Percentiles rank a stretch among this genome's conserved stretches.
These are phyloP conservation scores for Radopholus similis DNA, from an alignment of 1,140 invertebrate species.

Conservation along the genomic window DNA sequence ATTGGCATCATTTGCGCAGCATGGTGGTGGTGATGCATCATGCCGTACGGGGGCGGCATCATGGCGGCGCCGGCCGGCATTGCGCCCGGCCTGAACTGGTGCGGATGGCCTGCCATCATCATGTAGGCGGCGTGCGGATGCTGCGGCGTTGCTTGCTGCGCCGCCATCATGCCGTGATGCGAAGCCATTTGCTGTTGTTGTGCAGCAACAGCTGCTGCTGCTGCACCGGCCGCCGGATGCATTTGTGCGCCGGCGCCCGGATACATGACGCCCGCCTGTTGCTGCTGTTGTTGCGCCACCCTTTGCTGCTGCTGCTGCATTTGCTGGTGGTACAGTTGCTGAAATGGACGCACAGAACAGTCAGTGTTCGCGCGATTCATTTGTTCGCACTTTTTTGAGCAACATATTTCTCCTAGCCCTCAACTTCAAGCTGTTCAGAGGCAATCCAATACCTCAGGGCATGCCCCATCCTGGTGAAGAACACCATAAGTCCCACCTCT, in stretches of 20 bases:
- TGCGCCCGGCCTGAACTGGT: conserved; percentile 5
- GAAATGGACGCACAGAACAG: too few relatives aligned
- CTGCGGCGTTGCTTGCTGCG: not conserved
- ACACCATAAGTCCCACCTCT: too few relatives aligned
- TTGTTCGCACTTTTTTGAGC: not conserved
- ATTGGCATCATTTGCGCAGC: not conserved
- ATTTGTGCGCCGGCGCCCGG: conserved; percentile 10
- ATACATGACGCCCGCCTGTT: conserved; percentile 3
- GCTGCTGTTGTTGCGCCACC: conserved; percentile 14
- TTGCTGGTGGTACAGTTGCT: conserved; percentile 19
- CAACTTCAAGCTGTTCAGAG: too few relatives aligned
- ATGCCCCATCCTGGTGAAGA: too few relatives aligned
- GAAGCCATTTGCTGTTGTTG: conserved; percentile 21
- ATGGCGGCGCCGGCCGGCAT: not conserved
- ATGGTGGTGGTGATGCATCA: not conserved
- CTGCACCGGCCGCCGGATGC: conserved; percentile 1
- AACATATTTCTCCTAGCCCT: too few relatives aligned
- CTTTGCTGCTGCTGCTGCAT: conserved; percentile 18
- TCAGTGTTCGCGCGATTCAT: not conserved
- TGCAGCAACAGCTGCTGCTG: not conserved
- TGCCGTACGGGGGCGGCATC: conserved; percentile 4
- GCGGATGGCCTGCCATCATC: not conserved
- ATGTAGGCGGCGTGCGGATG: not conserved
- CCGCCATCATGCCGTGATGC: not conserved
- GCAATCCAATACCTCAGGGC: too few relatives aligned